Evolutionary conservation across 1,140 invertebrate species (phyloP).

Genomic region (Ectropis grisescens): DNA sequence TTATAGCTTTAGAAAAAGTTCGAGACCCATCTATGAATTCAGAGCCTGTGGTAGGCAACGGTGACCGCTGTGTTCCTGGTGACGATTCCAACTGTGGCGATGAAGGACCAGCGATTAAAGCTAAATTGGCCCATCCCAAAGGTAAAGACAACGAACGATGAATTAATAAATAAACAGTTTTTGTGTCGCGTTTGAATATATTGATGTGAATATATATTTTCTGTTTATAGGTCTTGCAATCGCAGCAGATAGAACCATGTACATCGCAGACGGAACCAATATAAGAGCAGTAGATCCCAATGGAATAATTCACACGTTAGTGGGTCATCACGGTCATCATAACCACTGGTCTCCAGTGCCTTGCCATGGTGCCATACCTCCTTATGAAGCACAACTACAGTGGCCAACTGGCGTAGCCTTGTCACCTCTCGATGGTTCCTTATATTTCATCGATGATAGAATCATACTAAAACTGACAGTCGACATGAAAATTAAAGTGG

Average conservation of each 20-base stretch:
- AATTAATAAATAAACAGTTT: not conserved
- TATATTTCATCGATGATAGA: constrained; percentile 96
- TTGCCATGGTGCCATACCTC: constrained; percentile 84
- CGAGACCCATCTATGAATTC: constrained; percentile 88
- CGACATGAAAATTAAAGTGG: constrained; percentile 90
- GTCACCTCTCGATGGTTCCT: constrained; percentile 92
- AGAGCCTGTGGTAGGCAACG: constrained; percentile 93
- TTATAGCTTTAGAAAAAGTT: constrained; percentile 81
- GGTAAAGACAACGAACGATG: no score
- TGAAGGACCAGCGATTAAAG: constrained; percentile 88
- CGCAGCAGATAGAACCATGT: constrained; percentile 91
- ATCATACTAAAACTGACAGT: constrained; percentile 92
- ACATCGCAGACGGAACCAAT: constrained; percentile 94
- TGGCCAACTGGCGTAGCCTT: constrained; percentile 96
- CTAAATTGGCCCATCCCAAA: constrained; percentile 96
- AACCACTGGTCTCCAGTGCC: constrained; percentile 92
- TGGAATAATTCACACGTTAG: constrained; percentile 94
- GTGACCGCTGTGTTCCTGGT: constrained; percentile 95
- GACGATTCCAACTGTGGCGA: constrained; percentile 93
- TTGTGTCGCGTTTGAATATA: no score
- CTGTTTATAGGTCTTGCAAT: constrained; percentile 81
- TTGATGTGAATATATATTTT: constrained; percentile 1
- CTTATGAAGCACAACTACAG: constrained; percentile 87
- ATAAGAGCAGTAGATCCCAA: constrained; percentile 91
- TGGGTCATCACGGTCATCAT: constrained; percentile 92